These are phyloP conservation scores for Oxycera nigricornis DNA, from an alignment of 2,888 invertebrate species.

Conservation along the genomic window DNA sequence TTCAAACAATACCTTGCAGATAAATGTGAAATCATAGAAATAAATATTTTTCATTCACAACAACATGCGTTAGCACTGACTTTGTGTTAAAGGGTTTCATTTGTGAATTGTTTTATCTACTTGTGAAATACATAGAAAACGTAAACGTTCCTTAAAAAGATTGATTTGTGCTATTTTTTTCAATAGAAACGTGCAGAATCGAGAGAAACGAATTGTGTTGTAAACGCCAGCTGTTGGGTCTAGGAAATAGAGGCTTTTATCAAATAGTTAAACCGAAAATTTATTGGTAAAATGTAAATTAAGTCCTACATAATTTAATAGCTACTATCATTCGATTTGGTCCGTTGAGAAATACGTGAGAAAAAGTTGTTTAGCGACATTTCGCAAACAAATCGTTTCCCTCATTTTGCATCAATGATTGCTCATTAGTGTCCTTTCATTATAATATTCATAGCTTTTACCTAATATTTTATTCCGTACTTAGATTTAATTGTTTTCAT, in stretches of 20 bases:
- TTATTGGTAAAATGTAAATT: too few relatives aligned
- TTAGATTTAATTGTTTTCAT: not conserved
- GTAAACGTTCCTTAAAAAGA: slow-evolving; percentile 28
- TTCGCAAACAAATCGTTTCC: not conserved
- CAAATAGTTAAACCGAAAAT: too few relatives aligned
- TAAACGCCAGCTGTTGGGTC: not conserved
- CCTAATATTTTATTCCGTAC: not conserved
- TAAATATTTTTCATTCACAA: slow-evolving; percentile 26
- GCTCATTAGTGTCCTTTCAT: slow-evolving; percentile 30
- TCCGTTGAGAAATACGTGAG: not conserved
- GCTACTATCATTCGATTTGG: slow-evolving; percentile 12
- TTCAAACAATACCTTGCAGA: slow-evolving; percentile 9
- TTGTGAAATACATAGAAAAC: slow-evolving; percentile 30
- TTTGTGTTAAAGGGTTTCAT: not conserved
- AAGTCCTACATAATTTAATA: too few relatives aligned
- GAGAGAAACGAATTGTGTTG: not conserved
- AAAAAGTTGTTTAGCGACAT: not conserved
- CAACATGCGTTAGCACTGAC: slow-evolving; percentile 27
- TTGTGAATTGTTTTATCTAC: slow-evolving; percentile 33
- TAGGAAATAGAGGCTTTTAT: not conserved
- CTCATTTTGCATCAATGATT: slow-evolving; percentile 22
- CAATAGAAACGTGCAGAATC: not conserved
- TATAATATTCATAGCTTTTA: slow-evolving; percentile 14
- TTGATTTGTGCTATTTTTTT: slow-evolving; percentile 36
- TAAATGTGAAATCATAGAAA: slow-evolving; percentile 4